Percentiles rank a stretch among this genome's conserved stretches.
Evolutionary conservation across 2,797 vertebrate species (phyloP).

Genomic region (Lycodopsis pacificus): DNA sequence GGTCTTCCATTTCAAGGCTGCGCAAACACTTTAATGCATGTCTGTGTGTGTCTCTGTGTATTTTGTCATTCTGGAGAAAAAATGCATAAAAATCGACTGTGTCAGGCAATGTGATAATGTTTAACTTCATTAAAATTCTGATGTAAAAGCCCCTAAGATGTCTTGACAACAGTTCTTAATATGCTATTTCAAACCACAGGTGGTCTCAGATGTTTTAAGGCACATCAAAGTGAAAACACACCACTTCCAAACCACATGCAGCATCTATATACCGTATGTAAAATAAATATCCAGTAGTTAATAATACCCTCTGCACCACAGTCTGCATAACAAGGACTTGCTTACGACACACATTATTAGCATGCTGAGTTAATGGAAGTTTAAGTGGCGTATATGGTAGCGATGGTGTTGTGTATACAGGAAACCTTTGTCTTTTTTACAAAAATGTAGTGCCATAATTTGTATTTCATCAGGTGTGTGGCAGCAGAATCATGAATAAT

Average conservation of each 20-base stretch:
- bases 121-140: slow-evolving; percentile 15
- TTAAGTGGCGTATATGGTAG: not conserved
- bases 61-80: slow-evolving; percentile 14
- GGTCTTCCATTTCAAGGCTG: slow-evolving; percentile 68
- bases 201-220: slow-evolving; percentile 6
- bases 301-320: not conserved
- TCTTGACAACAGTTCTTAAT: slow-evolving; percentile 4
- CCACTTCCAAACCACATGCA: not conserved
- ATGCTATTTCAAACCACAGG: slow-evolving; percentile 1
- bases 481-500: slow-evolving; percentile 32
- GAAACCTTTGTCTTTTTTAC: not conserved
- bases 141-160: slow-evolving; percentile 11
- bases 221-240: slow-evolving; percentile 13
- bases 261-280: not conserved
- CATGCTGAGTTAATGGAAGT: not conserved
- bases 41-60: slow-evolving; percentile 24
- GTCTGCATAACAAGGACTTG: not conserved
- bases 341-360: not conserved
- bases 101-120: not conserved
- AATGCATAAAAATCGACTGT: not conserved
- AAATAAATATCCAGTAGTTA: not conserved
- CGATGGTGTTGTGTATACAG: not conserved
- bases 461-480: not conserved
- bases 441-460: not conserved
- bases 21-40: slow-evolving; percentile 35